Base-by-base conservation (phyloP, 2,888 invertebrate species). In the Dorcus hopei region DNA sequence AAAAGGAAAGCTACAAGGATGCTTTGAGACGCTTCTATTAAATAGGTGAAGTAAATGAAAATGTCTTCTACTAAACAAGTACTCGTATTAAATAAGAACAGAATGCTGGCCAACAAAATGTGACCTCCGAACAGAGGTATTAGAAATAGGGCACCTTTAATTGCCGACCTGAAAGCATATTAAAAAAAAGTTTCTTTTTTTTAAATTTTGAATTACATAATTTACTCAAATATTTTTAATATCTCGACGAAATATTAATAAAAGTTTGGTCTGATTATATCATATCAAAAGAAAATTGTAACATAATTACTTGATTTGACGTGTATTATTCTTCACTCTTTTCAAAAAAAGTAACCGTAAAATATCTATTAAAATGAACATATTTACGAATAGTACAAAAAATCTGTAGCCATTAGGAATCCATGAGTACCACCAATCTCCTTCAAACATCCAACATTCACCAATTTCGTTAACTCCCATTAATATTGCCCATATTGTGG, bases 41-140 rank as follows among this genome's bases (percentile, higher is more conserved):
- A 72, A 65, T 86, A 87, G 1, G 84, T 81, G n/a, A 81, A 66
- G 67, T 81, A 83, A 65, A 84, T 85, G 68, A 85, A 87, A 9
- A 79, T 70, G 66, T 87, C 84, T 65, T 85, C 84, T 3, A 74
- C 63, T 67, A 73, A 0, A 67, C 77, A 74, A 80, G 85, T 66
- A 78, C 79, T 65, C 50, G 68, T 68, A 0, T 76, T 77, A 0
- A 85, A 83, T 14, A 76, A 75, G 2, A 84, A 83, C 53, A 83
- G 75, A 40, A 85, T 79, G 0, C 83, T 81, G 0, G 85, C 84
- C 54, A 88, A 75, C 11, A 89, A 78, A 67, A 88, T 87, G 68
- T 88, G 88, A 0, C 86, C 79, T 1, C 89, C 89, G 65, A 89
- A 87, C 39, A 90, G 77, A 0, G 89, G 88, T 75, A 89, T 83